Base-by-base conservation (phyloP, 1,140 invertebrate species). In the Pseudomyrmex cubaensis region DNA sequence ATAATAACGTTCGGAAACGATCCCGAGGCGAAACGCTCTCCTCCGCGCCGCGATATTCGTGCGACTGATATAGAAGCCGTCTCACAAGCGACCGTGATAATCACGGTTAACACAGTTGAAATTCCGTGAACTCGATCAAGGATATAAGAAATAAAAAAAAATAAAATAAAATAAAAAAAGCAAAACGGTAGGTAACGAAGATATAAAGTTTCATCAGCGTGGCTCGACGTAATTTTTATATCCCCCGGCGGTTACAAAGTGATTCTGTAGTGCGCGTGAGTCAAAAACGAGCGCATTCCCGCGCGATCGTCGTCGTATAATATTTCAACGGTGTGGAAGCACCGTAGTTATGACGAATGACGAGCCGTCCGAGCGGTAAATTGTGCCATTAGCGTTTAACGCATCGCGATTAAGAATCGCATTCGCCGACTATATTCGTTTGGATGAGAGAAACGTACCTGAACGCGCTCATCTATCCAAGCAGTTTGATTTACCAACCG, bases 381-480 rank as follows among this genome's bases (percentile, higher is more conserved):
- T 76, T 54, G 48, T 50, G n/a, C 56, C 61, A 77, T 77, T 77
- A 66, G 20, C n/a, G 59, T 13, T 10, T 46, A 62, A 48, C 59
- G 22, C 46, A 63, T 75, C 25, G 57, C 61, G 25, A 35, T 35
- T 35, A 35, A 35, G 35, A 35, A 35, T 35, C 46, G 62, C 57
- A 48, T 67, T 13, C 66, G 22, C 22, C 12, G 20, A n/a, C n/a
- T 25, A 77, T 25, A 77, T 77, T 56, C 35, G 62, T 63, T 48
- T 44, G 44, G 22, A 15, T 20, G n/a, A 59, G 17, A 13, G 35
- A 35, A 35, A 13, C 59, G 73, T 44, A 15, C 12, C 22, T n/a
- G 17, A 44, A 52, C 50, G 44, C 72, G 46, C 15, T 17, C 22
- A n/a, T 17, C 25, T 35, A 35, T 35, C 35, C 35, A 35, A 35